phyloP scores from a whole-genome alignment of 2,113 vertebrate genomes.

The Octodon degus region DNA sequence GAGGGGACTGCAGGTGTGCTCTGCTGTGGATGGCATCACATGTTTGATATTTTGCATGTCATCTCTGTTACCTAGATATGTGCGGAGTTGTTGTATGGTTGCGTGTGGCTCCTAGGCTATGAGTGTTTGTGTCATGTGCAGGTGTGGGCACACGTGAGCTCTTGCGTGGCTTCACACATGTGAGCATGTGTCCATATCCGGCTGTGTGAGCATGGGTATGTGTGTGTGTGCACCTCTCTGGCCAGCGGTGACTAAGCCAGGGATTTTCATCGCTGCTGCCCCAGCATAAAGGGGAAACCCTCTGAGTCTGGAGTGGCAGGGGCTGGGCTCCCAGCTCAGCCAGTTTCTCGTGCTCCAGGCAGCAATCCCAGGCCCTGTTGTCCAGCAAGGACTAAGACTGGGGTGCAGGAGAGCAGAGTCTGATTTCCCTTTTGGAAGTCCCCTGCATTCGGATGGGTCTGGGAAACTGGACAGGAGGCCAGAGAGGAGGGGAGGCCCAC shows the following conservation, averaged over 20 bases:
- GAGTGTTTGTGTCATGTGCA: not conserved
- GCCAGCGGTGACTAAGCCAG: not conserved
- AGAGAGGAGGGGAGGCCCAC: not conserved
- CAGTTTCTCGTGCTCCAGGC: constrained; percentile 35
- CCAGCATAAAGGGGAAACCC: not conserved
- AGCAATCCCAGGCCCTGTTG: constrained; percentile 51
- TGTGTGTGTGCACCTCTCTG: not conserved
- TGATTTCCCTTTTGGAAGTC: constrained; percentile 61
- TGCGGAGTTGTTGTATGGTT: not conserved
- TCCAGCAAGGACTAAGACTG: not conserved
- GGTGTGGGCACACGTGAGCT: not conserved
- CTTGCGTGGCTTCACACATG: not conserved
- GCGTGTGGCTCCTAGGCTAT: not conserved
- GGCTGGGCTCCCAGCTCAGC: not conserved
- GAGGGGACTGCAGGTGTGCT: not conserved
- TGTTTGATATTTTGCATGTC: not conserved
- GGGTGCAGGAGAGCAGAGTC: not conserved
- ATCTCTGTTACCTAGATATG: not conserved
- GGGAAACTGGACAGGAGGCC: not conserved
- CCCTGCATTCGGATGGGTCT: not conserved
- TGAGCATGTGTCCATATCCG: not conserved
- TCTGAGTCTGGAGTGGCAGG: constrained; percentile 10
- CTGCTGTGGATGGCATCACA: not conserved
- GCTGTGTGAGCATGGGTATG: not conserved
- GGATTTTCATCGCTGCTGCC: not conserved